Conservation (phyloP, 2,888 invertebrate genomes). For the Melipona beecheii region DNA sequence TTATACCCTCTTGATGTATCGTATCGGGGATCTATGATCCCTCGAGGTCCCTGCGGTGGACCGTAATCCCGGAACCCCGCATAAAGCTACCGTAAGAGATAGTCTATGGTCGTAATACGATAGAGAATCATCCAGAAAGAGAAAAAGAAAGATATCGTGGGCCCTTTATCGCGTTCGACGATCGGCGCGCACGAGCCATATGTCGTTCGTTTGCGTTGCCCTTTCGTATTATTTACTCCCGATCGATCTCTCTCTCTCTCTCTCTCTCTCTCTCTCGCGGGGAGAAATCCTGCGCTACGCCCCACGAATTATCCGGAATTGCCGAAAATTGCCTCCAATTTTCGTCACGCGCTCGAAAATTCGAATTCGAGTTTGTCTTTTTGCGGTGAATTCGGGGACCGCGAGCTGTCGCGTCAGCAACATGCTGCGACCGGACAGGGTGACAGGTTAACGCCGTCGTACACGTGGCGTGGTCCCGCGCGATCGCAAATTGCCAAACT, state of each 20-base stretch:
- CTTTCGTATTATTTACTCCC: slow-evolving; percentile 68
- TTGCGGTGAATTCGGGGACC: not conserved
- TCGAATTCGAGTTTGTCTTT: not conserved
- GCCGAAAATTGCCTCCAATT: not conserved
- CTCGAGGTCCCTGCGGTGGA: slow-evolving; percentile 71
- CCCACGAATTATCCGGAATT: not conserved
- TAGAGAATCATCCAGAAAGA: slow-evolving; percentile 45
- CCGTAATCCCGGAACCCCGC: slow-evolving; percentile 71
- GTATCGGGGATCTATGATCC: slow-evolving; percentile 72
- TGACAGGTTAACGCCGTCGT: not conserved
- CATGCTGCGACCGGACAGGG: not conserved
- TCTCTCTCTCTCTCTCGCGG: not conserved
- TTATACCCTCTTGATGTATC: slow-evolving; percentile 70
- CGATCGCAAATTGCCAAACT: not conserved
- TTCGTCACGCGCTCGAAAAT: not conserved
- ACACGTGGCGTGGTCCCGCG: not conserved
- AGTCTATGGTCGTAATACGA: slow-evolving; percentile 68
- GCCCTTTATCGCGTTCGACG: slow-evolving; percentile 61
- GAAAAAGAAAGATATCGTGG: not conserved
- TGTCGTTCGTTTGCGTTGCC: slow-evolving; percentile 42
- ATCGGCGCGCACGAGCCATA: slow-evolving; percentile 68
- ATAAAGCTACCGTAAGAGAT: slow-evolving; percentile 69
- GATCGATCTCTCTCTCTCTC: not conserved
- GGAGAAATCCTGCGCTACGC: not conserved
- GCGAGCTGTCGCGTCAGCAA: not conserved